Evolutionary conservation across 1,140 invertebrate species (phyloP).

Genomic region (Drosophila seguyi): DNA sequence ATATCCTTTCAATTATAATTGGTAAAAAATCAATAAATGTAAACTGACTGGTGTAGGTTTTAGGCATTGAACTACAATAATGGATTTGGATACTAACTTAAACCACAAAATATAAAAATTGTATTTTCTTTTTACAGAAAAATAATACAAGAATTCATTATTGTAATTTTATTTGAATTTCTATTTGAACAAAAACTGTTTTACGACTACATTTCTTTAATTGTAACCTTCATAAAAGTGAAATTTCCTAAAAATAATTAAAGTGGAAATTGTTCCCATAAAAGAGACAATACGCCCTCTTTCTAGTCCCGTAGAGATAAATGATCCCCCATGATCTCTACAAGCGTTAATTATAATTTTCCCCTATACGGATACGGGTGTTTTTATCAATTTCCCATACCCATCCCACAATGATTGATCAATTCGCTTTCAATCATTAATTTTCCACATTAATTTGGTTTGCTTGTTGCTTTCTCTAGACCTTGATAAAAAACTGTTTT

Average conservation of each 20-base stretch:
- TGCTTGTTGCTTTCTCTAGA: not conserved
- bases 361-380: not conserved
- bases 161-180: no score
- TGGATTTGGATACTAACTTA: no score
- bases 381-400: constrained; percentile 1
- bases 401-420: constrained; percentile 14
- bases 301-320: not conserved
- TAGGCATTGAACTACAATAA: no score
- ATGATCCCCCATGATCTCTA: constrained; percentile 10
- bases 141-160: no score
- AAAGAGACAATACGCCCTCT: not conserved
- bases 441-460: constrained; percentile 4
- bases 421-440: constrained; percentile 12
- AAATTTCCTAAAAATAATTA: not conserved
- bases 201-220: not conserved
- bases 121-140: no score
- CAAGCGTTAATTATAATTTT: not conserved
- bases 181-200: not conserved
- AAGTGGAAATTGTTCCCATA: not conserved
- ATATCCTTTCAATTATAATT: not conserved
- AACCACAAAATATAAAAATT: no score
- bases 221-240: not conserved
- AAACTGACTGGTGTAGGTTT: not conserved
- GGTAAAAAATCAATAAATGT: constrained; percentile 3
- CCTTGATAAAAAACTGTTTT: not conserved